Percentiles rank a stretch among this genome's conserved stretches.
Evolutionary conservation across 2,113 vertebrate genomes (phyloP).

Genomic region (Glaucidium brasilianum): DNA sequence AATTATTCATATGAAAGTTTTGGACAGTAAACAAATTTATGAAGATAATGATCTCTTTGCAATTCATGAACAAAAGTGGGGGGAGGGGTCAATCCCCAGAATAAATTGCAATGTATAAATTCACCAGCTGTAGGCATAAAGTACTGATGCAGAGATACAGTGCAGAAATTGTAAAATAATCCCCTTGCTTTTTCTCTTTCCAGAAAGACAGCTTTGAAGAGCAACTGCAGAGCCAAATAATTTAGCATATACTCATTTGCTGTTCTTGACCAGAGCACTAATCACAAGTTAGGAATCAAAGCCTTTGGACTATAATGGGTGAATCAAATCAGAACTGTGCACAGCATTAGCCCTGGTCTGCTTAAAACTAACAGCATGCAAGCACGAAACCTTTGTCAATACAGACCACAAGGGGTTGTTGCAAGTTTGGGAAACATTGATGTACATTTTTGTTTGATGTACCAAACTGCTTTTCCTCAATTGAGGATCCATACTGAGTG

Average conservation of each 20-base stretch:
- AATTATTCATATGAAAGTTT: constrained; percentile 57
- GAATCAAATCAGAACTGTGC: constrained; percentile 23
- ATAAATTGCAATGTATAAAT: constrained; percentile 34
- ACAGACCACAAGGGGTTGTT: constrained; percentile 1
- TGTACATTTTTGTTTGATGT: constrained; percentile 34
- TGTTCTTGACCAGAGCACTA: constrained; percentile 44
- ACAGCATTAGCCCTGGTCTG: constrained; percentile 1
- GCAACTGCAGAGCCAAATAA: constrained; percentile 29
- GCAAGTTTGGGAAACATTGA: constrained; percentile 16
- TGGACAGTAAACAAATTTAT: constrained; percentile 60
- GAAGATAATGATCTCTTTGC: constrained; percentile 60
- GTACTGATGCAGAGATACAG: background rate
- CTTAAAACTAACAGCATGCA: constrained; percentile 16
- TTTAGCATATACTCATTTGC: constrained; percentile 14
- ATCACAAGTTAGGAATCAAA: constrained; percentile 45
- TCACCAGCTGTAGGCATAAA: constrained; percentile 21
- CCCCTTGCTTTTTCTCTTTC: background rate
- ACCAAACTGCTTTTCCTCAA: background rate
- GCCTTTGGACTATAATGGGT: constrained; percentile 24
- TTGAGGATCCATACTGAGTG: constrained; percentile 30
- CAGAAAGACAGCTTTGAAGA: constrained; percentile 36
- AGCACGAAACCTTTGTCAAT: background rate
- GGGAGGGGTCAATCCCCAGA: constrained; percentile 39
- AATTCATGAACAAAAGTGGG: constrained; percentile 50
- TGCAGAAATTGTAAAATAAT: constrained; percentile 39